Evolutionary conservation across 2,797 vertebrate genomes (phyloP).

Genomic region (Scleropages formosus): DNA sequence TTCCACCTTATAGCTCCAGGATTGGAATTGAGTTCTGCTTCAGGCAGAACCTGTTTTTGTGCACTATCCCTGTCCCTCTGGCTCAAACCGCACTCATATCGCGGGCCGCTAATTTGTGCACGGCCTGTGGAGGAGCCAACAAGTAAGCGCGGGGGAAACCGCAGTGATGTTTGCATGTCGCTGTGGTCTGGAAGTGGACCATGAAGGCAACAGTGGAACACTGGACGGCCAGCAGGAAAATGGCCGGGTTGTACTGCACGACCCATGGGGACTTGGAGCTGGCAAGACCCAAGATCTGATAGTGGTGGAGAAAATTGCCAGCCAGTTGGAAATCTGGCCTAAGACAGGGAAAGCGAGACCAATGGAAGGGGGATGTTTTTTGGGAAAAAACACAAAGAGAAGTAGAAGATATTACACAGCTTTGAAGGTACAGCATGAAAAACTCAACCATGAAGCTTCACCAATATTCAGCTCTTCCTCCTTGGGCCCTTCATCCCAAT

Average conservation of each 20-base stretch:
- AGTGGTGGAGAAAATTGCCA: conserved; percentile 31
- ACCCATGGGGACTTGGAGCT: conserved; percentile 44
- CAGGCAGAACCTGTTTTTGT: conserved; percentile 4
- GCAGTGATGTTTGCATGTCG: conserved; percentile 50
- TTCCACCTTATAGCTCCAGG: neutral
- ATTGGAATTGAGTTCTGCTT: conserved; percentile 4
- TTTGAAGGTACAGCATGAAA: neutral
- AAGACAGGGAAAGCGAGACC: neutral
- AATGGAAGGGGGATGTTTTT: neutral
- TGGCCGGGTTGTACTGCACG: conserved; percentile 51
- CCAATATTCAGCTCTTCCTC: neutral
- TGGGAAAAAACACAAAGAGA: conserved; percentile 1
- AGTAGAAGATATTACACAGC: neutral
- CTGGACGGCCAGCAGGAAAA: conserved; percentile 49
- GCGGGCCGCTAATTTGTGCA: conserved; percentile 28
- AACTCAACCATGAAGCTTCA: neutral
- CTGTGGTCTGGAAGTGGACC: conserved; percentile 55
- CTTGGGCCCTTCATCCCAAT: neutral
- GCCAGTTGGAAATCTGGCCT: conserved; percentile 18
- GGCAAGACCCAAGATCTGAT: conserved; percentile 54
- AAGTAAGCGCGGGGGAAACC: conserved; percentile 48
- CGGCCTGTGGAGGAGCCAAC: conserved; percentile 46
- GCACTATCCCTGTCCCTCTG: neutral
- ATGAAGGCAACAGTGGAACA: conserved; percentile 52
- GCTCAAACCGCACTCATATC: neutral